phyloP scores from a whole-genome alignment of 2,888 invertebrate species.

The Volucella inflata region DNA sequence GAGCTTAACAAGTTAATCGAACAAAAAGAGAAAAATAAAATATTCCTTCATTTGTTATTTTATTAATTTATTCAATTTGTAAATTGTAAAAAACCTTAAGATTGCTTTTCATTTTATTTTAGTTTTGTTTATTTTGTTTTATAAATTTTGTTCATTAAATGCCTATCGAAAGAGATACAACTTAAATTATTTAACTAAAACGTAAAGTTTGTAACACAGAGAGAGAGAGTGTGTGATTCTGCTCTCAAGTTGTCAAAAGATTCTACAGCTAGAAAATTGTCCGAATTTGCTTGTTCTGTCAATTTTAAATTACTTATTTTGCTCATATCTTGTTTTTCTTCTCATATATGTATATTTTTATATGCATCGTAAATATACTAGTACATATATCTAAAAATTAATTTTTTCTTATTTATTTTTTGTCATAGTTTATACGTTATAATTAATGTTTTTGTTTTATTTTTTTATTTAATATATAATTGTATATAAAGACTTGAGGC shows the following conservation, averaged over 20 bases:
- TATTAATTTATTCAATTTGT: conserved; percentile 37
- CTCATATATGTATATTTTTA: conserved; percentile 33
- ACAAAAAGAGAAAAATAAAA: conserved; percentile 28
- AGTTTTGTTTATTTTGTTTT: conserved; percentile 24
- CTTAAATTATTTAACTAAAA: conserved; percentile 56
- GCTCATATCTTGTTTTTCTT: conserved; percentile 18
- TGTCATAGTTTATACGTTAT: conserved; percentile 42
- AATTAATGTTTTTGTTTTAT: conserved; percentile 19
- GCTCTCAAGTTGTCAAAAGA: conserved; percentile 43
- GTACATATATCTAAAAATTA: conserved; percentile 46
- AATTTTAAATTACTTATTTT: conserved; percentile 13
- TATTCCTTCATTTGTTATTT: conserved; percentile 25
- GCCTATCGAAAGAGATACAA: conserved; percentile 59
- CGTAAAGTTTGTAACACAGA: conserved; percentile 35
- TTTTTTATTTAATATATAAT: conserved; percentile 56
- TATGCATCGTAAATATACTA: no score
- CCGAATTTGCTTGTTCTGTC: conserved; percentile 38
- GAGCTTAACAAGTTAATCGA: conserved; percentile 33
- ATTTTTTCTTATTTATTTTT: conserved; percentile 16
- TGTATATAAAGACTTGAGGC: conserved; percentile 70
- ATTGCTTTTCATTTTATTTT: conserved; percentile 57
- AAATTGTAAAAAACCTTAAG: conserved; percentile 71
- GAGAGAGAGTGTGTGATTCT: conserved; percentile 1
- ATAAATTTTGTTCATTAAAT: conserved; percentile 51
- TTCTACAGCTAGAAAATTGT: conserved; percentile 67